A percentile compares a stretch with the other conserved stretches of the same genome.
Conservation (phyloP, 2,888 invertebrate species). For the Cinara cedri region DNA sequence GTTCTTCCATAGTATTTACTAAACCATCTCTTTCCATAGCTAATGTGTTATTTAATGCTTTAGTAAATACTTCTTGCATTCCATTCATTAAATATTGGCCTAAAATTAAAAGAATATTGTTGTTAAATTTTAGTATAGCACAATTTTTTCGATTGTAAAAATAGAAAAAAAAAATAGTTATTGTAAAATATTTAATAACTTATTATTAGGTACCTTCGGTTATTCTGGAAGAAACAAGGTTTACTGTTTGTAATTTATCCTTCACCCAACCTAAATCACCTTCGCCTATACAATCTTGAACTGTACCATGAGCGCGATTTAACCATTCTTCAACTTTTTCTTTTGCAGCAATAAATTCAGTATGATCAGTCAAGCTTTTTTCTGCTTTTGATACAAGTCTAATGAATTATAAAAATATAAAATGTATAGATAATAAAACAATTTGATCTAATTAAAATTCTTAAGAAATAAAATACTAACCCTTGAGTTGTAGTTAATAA, state of each 20-base stretch:
- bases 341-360: constrained; percentile 86
- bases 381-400: constrained; percentile 82
- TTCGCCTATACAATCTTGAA: constrained; percentile 81
- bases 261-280: constrained; percentile 79
- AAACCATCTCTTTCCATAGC: constrained; percentile 80
- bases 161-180: not conserved
- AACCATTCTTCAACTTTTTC: constrained; percentile 85
- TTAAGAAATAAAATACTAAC: constrained; percentile 55
- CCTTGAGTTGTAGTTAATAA: constrained; percentile 80
- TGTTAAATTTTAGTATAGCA: no score
- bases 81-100: constrained; percentile 77
- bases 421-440: not conserved
- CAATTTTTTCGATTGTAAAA: not conserved
- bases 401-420: constrained; percentile 48
- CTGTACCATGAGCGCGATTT: constrained; percentile 77
- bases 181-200: constrained; percentile 9
- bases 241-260: constrained; percentile 81
- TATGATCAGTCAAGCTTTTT: constrained; percentile 88
- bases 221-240: constrained; percentile 71
- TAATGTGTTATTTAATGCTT: constrained; percentile 81
- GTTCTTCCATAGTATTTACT: constrained; percentile 75
- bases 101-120: constrained; percentile 72
- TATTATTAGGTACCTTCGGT: constrained; percentile 82
- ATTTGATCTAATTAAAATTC: not conserved
- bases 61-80: constrained; percentile 82